Percentiles rank a stretch among this genome's conserved stretches.
Evolutionary conservation across 2,888 invertebrate species (phyloP).

Genomic region (Oasisia sp.): DNA sequence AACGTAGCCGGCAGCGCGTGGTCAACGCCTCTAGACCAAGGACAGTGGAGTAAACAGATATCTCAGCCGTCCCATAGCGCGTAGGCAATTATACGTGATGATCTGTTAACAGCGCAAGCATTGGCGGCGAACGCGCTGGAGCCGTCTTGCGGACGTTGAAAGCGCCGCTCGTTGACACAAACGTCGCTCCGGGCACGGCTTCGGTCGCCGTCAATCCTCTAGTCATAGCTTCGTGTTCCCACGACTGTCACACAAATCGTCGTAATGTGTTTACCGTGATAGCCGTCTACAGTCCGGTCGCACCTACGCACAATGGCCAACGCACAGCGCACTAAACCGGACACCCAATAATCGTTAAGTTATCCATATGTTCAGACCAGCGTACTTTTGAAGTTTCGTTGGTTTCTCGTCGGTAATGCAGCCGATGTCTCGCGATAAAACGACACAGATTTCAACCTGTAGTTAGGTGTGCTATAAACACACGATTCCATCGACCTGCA

Average conservation of each 20-base stretch:
- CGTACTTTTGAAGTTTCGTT: background rate
- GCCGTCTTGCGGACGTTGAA: background rate
- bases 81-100: background rate
- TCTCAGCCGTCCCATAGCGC: background rate
- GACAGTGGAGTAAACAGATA: conserved; percentile 8
- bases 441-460: background rate
- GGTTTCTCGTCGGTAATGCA: background rate
- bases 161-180: background rate
- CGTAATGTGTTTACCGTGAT: conserved; percentile 12
- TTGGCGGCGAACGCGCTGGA: background rate
- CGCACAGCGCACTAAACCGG: background rate
- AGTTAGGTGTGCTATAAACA: background rate
- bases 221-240: background rate
- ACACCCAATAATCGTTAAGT: conserved; percentile 1
- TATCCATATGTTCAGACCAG: background rate
- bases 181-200: background rate
- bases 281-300: background rate
- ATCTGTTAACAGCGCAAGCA: conserved; percentile 17
- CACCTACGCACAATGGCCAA: background rate
- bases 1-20: background rate
- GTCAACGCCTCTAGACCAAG: background rate
- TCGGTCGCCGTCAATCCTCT: background rate
- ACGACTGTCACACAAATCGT: conserved; percentile 13
- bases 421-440: background rate
- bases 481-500: background rate